Percentiles rank a stretch among this genome's conserved stretches.
phyloP scores from a whole-genome alignment of 2,797 vertebrate species.

The Craterocephalus amniculus region DNA sequence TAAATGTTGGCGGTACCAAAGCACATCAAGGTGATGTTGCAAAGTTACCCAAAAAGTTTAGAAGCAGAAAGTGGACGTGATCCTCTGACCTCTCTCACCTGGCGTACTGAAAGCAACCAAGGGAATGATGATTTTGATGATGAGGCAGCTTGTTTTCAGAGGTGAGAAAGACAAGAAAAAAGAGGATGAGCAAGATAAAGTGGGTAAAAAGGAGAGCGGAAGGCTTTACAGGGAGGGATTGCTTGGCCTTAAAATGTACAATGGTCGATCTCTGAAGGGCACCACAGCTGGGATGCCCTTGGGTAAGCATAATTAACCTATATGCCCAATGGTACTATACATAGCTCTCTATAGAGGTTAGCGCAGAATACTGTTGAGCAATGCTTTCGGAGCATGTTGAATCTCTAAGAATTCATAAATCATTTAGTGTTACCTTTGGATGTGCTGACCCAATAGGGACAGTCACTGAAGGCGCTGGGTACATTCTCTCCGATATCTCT shows the following conservation, averaged over 20 bases:
- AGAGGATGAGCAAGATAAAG: slow-evolving; percentile 4
- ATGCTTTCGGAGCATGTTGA: slow-evolving; percentile 46
- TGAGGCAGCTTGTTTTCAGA: slow-evolving; percentile 56
- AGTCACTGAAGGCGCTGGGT: slow-evolving; percentile 22
- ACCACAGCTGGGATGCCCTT: slow-evolving; percentile 52
- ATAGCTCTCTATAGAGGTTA: slow-evolving; percentile 55
- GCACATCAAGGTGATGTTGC: slow-evolving; percentile 46
- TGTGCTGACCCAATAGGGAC: slow-evolving; percentile 42
- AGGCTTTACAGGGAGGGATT: slow-evolving; percentile 6
- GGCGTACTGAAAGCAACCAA: slow-evolving; percentile 46
- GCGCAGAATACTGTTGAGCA: slow-evolving; percentile 21
- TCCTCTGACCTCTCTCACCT: slow-evolving; percentile 56
- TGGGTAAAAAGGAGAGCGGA: slow-evolving; percentile 7
- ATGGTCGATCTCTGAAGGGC: slow-evolving; percentile 42
- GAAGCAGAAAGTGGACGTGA: slow-evolving; percentile 46
- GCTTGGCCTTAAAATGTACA: slow-evolving; percentile 40
- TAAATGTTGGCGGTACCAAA: slow-evolving; percentile 53
- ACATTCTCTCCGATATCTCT: slow-evolving; percentile 20
- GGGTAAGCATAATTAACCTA: slow-evolving; percentile 69
- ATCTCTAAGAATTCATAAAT: slow-evolving; percentile 64
- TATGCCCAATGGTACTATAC: slow-evolving; percentile 52
- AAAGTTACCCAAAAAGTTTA: slow-evolving; percentile 49
- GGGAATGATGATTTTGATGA: slow-evolving; percentile 63
- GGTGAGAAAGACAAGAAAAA: slow-evolving; percentile 15
- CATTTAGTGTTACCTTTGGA: slow-evolving; percentile 64